A percentile compares a stretch with the other conserved stretches of the same genome.
Evolutionary conservation across 1,140 invertebrate species (phyloP).

Genomic region (Cyrtorhinus lividipennis): DNA sequence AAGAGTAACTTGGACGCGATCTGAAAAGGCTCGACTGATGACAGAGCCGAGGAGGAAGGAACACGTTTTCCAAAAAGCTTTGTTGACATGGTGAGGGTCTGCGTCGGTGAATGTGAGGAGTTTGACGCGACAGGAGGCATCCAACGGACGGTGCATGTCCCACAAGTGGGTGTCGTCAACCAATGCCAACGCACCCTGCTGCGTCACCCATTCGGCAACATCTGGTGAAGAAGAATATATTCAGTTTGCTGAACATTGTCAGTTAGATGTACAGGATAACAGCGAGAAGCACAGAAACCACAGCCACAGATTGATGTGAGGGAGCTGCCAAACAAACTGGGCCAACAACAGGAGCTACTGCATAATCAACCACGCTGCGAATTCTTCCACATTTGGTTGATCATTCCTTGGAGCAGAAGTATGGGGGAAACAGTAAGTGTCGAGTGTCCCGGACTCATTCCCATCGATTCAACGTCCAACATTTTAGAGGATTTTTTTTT

Average conservation of each 20-base stretch:
- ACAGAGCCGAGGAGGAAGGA: constrained; percentile 74
- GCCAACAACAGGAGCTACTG: too few relatives aligned
- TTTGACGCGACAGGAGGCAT: constrained; percentile 58
- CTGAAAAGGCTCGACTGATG: constrained; percentile 60
- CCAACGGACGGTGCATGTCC: constrained; percentile 85
- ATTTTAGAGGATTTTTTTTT: too few relatives aligned
- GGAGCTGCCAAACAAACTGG: too few relatives aligned
- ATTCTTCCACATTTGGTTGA: too few relatives aligned
- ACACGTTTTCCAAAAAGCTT: constrained; percentile 82
- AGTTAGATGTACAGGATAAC: not conserved
- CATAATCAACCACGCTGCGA: too few relatives aligned
- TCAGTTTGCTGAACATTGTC: too few relatives aligned
- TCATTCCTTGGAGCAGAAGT: too few relatives aligned
- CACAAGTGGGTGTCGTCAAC: constrained; percentile 61
- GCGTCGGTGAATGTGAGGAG: constrained; percentile 63
- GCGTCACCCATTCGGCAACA: constrained; percentile 52
- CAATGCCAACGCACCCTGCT: constrained; percentile 60
- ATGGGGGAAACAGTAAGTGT: too few relatives aligned
- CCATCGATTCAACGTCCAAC: too few relatives aligned
- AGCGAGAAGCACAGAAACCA: not conserved
- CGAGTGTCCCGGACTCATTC: too few relatives aligned
- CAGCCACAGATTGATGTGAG: too few relatives aligned
- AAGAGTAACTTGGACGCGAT: constrained; percentile 55
- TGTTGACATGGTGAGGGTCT: constrained; percentile 51
- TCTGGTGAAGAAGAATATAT: constrained; percentile 38